Evolutionary conservation across 2,113 vertebrate genomes (phyloP).

Genomic region (Elanus axillaris): DNA sequence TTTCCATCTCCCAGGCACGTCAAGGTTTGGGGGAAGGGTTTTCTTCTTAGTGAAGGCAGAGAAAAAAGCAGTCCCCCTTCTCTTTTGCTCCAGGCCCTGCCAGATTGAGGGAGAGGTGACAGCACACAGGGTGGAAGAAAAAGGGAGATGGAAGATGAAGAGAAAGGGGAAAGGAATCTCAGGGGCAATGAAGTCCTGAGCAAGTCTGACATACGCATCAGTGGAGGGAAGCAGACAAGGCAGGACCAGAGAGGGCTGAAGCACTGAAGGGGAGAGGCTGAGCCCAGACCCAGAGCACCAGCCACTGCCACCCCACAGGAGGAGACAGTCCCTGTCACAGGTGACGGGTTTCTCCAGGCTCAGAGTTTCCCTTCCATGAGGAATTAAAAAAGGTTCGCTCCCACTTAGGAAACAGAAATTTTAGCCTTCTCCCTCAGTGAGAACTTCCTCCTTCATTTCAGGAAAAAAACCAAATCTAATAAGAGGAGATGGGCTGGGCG

Average conservation of each 20-base stretch:
- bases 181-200: fast-evolving
- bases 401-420: neutral
- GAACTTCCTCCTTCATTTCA: neutral
- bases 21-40: neutral
- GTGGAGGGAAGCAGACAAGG: neutral
- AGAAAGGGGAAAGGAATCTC: neutral
- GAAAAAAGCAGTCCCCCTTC: neutral
- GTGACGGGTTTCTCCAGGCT: neutral
- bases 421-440: neutral
- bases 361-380: neutral
- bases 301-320: neutral
- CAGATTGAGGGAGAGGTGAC: neutral
- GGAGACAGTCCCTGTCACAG: neutral
- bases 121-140: neutral
- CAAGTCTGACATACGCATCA: fast-evolving
- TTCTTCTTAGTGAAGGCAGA: neutral
- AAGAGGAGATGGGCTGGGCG: fast-evolving
- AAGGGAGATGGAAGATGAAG: neutral
- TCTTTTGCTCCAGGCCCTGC: neutral
- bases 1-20: neutral
- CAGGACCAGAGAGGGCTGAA: neutral
- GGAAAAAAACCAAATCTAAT: neutral
- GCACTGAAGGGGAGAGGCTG: neutral
- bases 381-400: neutral
- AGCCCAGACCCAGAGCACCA: neutral